Conservation (phyloP, 1,140 invertebrate species). For the Lepidurus apus region DNA sequence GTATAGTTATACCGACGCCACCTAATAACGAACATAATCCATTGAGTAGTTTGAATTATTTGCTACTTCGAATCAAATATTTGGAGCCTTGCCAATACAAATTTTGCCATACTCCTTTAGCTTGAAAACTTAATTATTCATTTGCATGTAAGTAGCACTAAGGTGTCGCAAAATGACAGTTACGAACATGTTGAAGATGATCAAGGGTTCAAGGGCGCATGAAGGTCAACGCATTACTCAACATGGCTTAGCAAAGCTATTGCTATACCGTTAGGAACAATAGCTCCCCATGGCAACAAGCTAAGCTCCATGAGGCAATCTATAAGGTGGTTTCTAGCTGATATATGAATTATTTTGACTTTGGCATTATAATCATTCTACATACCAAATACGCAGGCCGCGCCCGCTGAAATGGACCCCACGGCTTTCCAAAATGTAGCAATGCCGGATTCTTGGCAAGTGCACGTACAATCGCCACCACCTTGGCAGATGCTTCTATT, state of each 20-base stretch:
- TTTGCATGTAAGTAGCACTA: no score
- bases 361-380: not conserved
- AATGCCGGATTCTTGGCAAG: not conserved
- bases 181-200: no score
- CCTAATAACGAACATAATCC: not conserved
- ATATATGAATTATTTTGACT: not conserved
- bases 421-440: not conserved
- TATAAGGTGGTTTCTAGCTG: not conserved
- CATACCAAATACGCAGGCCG: constrained; percentile 1
- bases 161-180: no score
- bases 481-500: not conserved
- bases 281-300: not conserved
- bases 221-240: no score
- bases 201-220: no score
- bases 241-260: not conserved
- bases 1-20: not conserved
- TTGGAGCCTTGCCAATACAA: no score
- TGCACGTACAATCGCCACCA: constrained; percentile 1
- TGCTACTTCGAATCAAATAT: not conserved
- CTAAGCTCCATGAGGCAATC: no score
- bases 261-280: not conserved
- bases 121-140: no score
- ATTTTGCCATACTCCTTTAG: no score
- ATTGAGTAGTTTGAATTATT: not conserved
- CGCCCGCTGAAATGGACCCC: not conserved